Conservation (phyloP, 2,113 vertebrate genomes). For the Origma solitaria region DNA sequence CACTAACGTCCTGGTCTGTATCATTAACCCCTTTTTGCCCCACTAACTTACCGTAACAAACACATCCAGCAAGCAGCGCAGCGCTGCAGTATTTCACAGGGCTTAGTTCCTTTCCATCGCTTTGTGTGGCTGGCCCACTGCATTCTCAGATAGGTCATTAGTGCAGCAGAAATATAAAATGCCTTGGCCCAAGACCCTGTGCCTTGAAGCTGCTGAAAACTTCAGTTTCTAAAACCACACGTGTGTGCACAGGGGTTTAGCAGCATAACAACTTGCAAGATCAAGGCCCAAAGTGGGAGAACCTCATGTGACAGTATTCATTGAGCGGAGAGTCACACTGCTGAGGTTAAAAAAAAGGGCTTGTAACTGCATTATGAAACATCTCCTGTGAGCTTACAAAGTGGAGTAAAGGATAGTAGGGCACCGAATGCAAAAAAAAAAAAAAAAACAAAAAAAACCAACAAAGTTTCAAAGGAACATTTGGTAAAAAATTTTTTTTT, state of each 20-base stretch:
- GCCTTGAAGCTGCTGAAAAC: neutral
- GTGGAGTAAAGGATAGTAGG: neutral
- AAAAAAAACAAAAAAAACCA: no score
- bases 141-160: neutral
- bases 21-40: slow-evolving; percentile 4
- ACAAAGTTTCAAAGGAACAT: neutral
- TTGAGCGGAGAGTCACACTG: neutral
- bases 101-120: neutral
- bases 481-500: neutral
- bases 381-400: neutral
- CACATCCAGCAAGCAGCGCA: neutral
- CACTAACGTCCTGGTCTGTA: neutral
- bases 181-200: neutral
- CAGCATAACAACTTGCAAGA: neutral
- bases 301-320: neutral
- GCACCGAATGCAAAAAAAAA: neutral
- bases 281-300: neutral
- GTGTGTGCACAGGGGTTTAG: neutral
- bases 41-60: neutral
- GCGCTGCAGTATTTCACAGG: neutral
- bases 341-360: neutral
- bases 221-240: neutral
- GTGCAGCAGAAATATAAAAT: neutral
- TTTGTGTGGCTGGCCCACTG: neutral
- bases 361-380: neutral